A percentile compares a stretch with the other conserved stretches of the same genome.
Evolutionary conservation across 2,888 invertebrate species (phyloP).

Genomic region (Mellilla xanthometata): DNA sequence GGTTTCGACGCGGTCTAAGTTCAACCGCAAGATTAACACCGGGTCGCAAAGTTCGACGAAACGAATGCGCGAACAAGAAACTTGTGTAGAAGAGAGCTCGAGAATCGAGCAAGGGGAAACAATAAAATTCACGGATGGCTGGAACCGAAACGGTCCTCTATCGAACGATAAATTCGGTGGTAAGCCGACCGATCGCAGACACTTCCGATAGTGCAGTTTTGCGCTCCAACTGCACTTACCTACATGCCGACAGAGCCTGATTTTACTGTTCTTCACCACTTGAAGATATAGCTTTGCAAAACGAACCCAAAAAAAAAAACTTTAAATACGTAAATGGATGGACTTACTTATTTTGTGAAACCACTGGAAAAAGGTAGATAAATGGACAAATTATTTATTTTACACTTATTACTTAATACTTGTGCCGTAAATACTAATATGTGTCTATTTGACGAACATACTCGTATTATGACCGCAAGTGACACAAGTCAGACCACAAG

Average conservation of each 20-base stretch:
- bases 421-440: no score
- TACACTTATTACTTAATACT: no score
- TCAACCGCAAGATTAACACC: conserved; percentile 51
- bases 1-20: conserved; percentile 30
- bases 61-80: conserved; percentile 61
- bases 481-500: no score
- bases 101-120: conserved; percentile 57
- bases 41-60: conserved; percentile 38
- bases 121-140: conserved; percentile 74
- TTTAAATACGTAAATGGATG: no score
- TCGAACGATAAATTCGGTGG: conserved; percentile 56
- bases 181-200: conserved; percentile 50
- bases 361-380: no score
- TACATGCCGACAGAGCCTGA: conserved; percentile 7
- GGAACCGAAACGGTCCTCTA: conserved; percentile 44
- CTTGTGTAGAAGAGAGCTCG: conserved; percentile 41
- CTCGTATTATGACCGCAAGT: no score
- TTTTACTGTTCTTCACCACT: neutral
- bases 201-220: conserved; percentile 52
- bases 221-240: conserved; percentile 35
- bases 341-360: no score
- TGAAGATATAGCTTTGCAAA: neutral
- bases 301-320: no score
- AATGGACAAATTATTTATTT: no score
- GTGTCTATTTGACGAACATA: no score